phyloP scores from a whole-genome alignment of 2,888 invertebrate genomes.

The Deroplatys truncata region DNA sequence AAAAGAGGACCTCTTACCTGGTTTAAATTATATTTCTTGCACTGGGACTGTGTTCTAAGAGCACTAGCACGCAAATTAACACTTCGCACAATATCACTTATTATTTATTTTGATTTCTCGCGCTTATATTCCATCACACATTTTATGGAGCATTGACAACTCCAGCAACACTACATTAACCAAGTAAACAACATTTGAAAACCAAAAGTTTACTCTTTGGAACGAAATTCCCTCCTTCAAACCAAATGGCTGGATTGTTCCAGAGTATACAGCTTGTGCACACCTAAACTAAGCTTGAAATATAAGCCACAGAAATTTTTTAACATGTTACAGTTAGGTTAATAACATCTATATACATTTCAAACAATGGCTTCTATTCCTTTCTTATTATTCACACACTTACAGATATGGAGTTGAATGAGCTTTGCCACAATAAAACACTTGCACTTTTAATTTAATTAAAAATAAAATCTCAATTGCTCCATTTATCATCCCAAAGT shows the following conservation, averaged over 20 bases:
- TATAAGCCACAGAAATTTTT: no score
- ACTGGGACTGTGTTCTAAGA: not conserved
- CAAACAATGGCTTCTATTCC: no score
- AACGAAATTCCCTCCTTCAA: not conserved
- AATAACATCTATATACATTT: no score
- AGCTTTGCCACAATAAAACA: no score
- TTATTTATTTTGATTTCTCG: conserved; percentile 17
- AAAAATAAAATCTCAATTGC: no score
- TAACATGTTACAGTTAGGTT: no score
- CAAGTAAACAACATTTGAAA: not conserved
- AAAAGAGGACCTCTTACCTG: not conserved
- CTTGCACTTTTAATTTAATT: no score
- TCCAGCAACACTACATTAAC: not conserved
- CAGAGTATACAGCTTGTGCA: no score
- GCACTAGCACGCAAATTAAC: not conserved
- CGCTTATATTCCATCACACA: conserved; percentile 1
- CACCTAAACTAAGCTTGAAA: no score
- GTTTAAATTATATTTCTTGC: not conserved
- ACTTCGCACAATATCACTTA: not conserved
- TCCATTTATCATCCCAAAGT: no score
- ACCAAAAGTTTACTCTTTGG: not conserved
- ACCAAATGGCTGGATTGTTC: not conserved
- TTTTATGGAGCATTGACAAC: not conserved
- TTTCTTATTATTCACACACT: no score
- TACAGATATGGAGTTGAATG: no score